Evolutionary conservation across 1,140 invertebrate species (phyloP).

Genomic region (Nylanderia fulva): DNA sequence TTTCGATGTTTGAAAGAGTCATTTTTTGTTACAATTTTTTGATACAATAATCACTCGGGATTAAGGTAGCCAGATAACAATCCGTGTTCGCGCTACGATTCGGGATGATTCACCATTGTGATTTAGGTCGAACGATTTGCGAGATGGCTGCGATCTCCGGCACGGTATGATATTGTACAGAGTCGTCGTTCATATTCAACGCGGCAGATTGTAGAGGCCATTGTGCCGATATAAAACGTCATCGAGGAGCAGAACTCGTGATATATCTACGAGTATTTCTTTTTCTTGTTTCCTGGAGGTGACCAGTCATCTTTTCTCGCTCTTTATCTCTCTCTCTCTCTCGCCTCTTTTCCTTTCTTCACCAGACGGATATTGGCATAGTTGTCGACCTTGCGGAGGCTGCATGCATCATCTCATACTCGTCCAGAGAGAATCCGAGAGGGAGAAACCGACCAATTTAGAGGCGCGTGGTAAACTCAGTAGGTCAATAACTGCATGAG

Average conservation of each 20-base stretch:
- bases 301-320: not conserved
- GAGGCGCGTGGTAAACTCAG: conserved; percentile 4
- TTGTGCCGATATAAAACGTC: conserved; percentile 41
- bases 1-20: too few species aligned
- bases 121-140: conserved; percentile 44
- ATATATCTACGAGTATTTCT: conserved; percentile 37
- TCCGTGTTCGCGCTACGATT: not conserved
- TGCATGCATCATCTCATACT: not conserved
- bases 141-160: not conserved
- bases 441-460: conserved; percentile 5
- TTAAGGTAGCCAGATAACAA: not conserved
- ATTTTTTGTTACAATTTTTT: too few species aligned
- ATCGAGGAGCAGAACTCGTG: not conserved
- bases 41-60: too few species aligned
- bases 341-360: not conserved
- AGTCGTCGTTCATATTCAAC: conserved; percentile 42
- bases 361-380: conserved; percentile 71
- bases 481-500: conserved; percentile 57
- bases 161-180: conserved; percentile 2
- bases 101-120: not conserved
- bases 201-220: conserved; percentile 36
- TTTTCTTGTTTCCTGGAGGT: not conserved
- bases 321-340: not conserved
- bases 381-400: conserved; percentile 60
- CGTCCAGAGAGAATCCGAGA: conserved; percentile 34